Conservation (phyloP, 2,888 invertebrate species). For the Heliconius hortense region DNA sequence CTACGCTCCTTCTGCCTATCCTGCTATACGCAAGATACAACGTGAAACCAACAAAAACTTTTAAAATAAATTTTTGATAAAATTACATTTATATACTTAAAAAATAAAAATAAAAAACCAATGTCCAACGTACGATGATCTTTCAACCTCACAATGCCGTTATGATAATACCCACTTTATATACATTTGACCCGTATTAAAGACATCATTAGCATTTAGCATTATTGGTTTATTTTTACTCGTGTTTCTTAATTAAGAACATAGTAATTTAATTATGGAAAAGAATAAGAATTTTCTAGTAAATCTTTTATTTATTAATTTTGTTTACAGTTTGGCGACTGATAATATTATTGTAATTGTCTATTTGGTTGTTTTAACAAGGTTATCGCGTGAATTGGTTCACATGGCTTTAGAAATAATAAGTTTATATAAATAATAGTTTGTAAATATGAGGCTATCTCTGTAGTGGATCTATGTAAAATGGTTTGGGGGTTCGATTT, state of each 20-base stretch:
- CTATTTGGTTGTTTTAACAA: slow-evolving; percentile 9
- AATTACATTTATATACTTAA: not conserved
- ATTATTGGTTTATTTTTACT: slow-evolving; percentile 12
- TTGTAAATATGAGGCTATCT: not conserved
- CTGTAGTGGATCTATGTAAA: too few species aligned
- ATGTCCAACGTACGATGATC: not conserved
- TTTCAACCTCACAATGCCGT: not conserved
- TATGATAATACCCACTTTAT: not conserved
- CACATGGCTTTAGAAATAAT: not conserved
- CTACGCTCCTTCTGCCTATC: too few species aligned
- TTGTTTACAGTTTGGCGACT: not conserved
- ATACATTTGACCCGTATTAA: not conserved
- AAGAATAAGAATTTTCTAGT: slow-evolving; percentile 5
- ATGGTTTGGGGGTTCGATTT: too few species aligned
- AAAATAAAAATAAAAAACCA: not conserved
- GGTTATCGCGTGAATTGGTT: slow-evolving; percentile 3
- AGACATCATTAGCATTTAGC: slow-evolving; percentile 1
- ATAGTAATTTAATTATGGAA: not conserved
- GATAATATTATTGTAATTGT: not conserved
- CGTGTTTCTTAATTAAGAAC: slow-evolving; percentile 4
- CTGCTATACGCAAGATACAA: too few species aligned
- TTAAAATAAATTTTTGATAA: too few species aligned
- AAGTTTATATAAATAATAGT: not conserved
- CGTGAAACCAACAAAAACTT: too few species aligned
- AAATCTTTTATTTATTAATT: slow-evolving; percentile 9